Evolutionary conservation across 2,888 invertebrate genomes (phyloP).

Genomic region (Podotricha telesiphe): DNA sequence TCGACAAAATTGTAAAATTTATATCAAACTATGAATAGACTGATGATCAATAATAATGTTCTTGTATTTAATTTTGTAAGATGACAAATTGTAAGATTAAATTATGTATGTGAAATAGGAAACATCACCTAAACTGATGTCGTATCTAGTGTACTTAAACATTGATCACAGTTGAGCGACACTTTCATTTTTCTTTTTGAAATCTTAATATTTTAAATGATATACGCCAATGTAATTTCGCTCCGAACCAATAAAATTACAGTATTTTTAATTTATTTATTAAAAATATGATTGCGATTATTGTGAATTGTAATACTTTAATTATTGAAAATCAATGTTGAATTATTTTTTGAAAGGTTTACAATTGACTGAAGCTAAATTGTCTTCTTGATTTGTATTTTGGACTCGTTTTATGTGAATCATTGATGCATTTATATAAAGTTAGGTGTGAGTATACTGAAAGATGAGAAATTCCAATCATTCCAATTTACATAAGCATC

Average conservation of each 20-base stretch:
- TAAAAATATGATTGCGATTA: constrained; percentile 62
- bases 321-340: constrained; percentile 68
- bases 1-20: constrained; percentile 81
- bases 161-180: constrained; percentile 65
- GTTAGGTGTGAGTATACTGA: constrained; percentile 77
- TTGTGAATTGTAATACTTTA: constrained; percentile 63
- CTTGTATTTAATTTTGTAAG: constrained; percentile 82
- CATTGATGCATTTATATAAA: constrained; percentile 70
- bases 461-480: constrained; percentile 75
- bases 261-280: constrained; percentile 80
- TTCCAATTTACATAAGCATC: constrained; percentile 75
- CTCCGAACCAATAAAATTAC: constrained; percentile 74
- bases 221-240: constrained; percentile 53
- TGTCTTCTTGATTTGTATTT: constrained; percentile 68
- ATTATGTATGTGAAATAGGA: constrained; percentile 77
- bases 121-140: constrained; percentile 60
- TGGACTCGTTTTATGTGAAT: constrained; percentile 63
- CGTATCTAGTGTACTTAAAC: constrained; percentile 77
- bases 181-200: constrained; percentile 83
- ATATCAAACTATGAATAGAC: constrained; percentile 82
- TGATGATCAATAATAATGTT: constrained; percentile 82
- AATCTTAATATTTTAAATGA: constrained; percentile 54
- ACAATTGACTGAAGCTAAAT: constrained; percentile 77
- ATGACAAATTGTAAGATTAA: constrained; percentile 80
- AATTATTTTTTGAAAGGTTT: constrained; percentile 75